Evolutionary conservation across 2,113 vertebrate genomes (phyloP), one percentile per base, ranked within the genome.

Genomic region (Vombatus ursinus): DNA sequence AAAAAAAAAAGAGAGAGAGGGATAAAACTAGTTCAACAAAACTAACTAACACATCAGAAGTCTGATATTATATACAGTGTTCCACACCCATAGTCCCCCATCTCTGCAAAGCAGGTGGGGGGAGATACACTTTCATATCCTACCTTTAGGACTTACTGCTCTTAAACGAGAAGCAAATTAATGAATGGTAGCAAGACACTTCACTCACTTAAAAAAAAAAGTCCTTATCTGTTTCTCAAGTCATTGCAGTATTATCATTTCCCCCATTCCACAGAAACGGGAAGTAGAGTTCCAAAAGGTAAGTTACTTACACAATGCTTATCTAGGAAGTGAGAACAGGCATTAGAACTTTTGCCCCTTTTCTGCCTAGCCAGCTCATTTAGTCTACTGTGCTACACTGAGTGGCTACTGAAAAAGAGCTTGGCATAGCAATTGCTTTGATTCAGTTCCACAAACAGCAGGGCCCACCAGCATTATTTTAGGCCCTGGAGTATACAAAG

Each of bases 211-310:
- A 77, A 9, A 44, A 44, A 44, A 44, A 11, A 94, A 52, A 90
- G 12, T 7, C 3, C 31, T 26, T 61, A 61, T 90, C 48, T 4
- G 90, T 94, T 92, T 52, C 90, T 37, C 50, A 93, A 22, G 7
- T 91, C 24, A 49, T 11, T 93, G 31, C 37, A 92, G 50, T 26
- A 24, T 57, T 44, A 95, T 47, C 92, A 16, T 5, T n/a, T 26
- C 57, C 61, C 25, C 61, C 84, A 54, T 90, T 95, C 94, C 89
- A 50, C n/a, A 44, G n/a, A 84, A 84, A 91, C 61, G 51, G 51
- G 51, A 96, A 96, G 49, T 90, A 68, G 48, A 77, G 11, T n/a
- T 44, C 48, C n/a, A 24, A 94, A 22, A 84, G 44, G 93, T n/a
- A 91, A 93, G 28, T 61, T 37, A n/a, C 44, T 6, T 48, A 11